A percentile compares a stretch with the other conserved stretches of the same genome.
Evolutionary conservation across 2,113 vertebrate genomes (phyloP).

Genomic region (Sturnus vulgaris): DNA sequence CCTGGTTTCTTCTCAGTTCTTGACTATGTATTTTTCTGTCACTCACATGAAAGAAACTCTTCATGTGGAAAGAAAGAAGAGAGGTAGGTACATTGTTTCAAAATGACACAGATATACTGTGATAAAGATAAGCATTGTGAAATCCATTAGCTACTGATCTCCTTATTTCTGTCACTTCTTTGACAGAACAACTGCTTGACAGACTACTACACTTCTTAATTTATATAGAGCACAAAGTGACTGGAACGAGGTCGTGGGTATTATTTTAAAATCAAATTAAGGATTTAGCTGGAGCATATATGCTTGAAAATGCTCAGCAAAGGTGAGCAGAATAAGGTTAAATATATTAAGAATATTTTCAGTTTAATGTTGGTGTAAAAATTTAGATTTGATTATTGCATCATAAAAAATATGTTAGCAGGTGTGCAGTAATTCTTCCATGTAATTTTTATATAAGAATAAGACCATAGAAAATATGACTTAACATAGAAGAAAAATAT

Average conservation of each 20-base stretch:
- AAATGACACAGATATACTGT: background rate
- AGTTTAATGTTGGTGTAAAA: background rate
- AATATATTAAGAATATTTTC: background rate
- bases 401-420: background rate
- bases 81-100: background rate
- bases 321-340: background rate
- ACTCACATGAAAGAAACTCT: background rate
- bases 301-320: background rate
- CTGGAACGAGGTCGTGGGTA: background rate
- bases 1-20: background rate
- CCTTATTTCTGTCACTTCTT: background rate
- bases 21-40: background rate
- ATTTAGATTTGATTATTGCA: background rate
- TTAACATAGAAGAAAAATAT: background rate
- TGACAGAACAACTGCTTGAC: background rate
- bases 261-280: background rate
- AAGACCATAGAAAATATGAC: background rate
- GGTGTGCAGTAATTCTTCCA: background rate
- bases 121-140: background rate
- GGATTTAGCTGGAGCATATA: background rate
- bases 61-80: background rate
- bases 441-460: background rate
- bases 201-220: background rate
- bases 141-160: background rate
- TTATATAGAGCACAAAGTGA: background rate